phyloP scores from a whole-genome alignment of 2,797 vertebrate genomes.

The Siniperca obscura region DNA sequence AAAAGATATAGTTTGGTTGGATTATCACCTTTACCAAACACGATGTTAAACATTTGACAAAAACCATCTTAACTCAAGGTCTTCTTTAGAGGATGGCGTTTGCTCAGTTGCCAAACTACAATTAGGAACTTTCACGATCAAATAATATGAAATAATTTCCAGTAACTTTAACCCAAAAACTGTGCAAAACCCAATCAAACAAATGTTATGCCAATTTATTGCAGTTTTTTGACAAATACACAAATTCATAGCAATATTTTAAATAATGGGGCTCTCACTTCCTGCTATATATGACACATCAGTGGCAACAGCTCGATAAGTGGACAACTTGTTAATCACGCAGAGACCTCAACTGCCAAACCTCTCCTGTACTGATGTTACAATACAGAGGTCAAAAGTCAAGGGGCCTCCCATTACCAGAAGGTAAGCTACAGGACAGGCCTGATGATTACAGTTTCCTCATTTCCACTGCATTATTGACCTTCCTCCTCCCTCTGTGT shows the following conservation, averaged over 20 bases:
- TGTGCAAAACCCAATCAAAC: neutral
- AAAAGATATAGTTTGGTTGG: neutral
- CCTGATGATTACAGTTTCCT: neutral
- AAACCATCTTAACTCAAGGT: neutral
- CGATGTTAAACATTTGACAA: neutral
- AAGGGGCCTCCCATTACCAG: conserved; percentile 48
- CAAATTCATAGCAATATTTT: neutral
- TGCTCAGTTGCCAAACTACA: neutral
- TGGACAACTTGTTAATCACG: conserved; percentile 17
- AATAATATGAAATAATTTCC: neutral
- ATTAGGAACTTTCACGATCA: neutral
- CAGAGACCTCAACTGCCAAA: conserved; percentile 47
- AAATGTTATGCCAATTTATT: no score
- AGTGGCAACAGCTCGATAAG: neutral
- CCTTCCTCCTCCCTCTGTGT: conserved; percentile 9
- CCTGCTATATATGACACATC: neutral
- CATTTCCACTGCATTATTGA: conserved; percentile 2
- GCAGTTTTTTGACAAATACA: neutral
- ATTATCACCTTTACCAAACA: neutral
- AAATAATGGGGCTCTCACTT: neutral
- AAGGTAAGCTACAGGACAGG: neutral
- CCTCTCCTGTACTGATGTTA: conserved; percentile 39
- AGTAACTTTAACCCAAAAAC: neutral
- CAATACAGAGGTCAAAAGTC: conserved; percentile 65
- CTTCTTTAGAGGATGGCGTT: neutral